Conservation (phyloP, 2,888 invertebrate genomes). For the Campoplex capitator region DNA sequence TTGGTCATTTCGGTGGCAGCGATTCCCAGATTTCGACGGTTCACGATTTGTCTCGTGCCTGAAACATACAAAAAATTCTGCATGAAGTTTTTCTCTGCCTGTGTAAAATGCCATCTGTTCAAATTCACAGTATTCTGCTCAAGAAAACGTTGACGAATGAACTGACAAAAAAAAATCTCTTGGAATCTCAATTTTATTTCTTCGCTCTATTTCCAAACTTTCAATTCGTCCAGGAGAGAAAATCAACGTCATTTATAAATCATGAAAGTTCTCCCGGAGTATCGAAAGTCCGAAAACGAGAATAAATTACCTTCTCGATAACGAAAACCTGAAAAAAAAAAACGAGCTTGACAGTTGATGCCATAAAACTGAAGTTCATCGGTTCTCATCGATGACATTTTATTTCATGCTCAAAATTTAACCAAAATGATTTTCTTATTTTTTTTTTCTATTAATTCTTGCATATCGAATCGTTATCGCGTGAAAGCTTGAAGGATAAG, state of each 20-base stretch:
- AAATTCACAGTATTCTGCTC: not conserved
- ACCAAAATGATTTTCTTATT: not conserved
- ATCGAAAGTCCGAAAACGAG: not conserved
- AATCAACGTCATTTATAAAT: not conserved
- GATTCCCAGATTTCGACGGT: slow-evolving; percentile 27
- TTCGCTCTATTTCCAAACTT: not conserved
- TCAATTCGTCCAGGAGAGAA: too few relatives aligned
- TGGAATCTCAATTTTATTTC: not conserved
- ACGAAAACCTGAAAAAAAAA: not conserved
- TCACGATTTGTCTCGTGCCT: slow-evolving; percentile 35
- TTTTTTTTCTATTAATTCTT: not conserved
- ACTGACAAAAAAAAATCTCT: too few relatives aligned
- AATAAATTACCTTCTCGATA: not conserved
- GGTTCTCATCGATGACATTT: not conserved
- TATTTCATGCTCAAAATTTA: not conserved
- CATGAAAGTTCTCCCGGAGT: not conserved
- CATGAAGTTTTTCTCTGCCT: slow-evolving; percentile 15
- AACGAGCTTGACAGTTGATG: not conserved
- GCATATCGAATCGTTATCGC: not conserved
- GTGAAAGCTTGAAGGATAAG: not conserved
- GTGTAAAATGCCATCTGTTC: not conserved
- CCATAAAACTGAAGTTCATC: not conserved
- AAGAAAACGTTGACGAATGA: too few relatives aligned
- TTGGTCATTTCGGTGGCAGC: slow-evolving; percentile 1
- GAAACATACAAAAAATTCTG: slow-evolving; percentile 42